A percentile compares a stretch with the other conserved stretches of the same genome.
Conservation (phyloP, 2,113 vertebrate genomes). For the Albula glossodonta region DNA sequence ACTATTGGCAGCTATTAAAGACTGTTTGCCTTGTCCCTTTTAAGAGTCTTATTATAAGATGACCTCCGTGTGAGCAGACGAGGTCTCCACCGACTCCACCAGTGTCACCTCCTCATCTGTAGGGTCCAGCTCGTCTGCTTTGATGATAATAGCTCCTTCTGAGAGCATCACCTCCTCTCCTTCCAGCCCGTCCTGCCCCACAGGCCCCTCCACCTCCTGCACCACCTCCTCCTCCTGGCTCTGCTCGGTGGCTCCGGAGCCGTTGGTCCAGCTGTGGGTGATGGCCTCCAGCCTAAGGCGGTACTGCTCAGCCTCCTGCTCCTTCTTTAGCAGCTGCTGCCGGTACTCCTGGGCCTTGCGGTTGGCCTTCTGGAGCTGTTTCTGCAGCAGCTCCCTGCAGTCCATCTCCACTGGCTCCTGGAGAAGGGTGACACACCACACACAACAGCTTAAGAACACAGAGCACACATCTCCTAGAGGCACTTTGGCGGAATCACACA, state of each 20-base stretch:
- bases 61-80: conserved; percentile 25
- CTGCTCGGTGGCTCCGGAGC: conserved; percentile 7
- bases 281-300: conserved; percentile 70
- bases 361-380: conserved; percentile 70
- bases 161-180: conserved; percentile 41
- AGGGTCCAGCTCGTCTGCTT: conserved; percentile 47
- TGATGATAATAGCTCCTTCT: conserved; percentile 45
- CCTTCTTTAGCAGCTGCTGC: conserved; percentile 69
- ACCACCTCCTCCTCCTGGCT: conserved; percentile 33
- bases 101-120: conserved; percentile 41
- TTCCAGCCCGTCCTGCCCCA: conserved; percentile 30
- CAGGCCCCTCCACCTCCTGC: conserved; percentile 39
- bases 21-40: background rate
- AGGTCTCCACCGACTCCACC: conserved; percentile 39
- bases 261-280: conserved; percentile 46
- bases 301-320: conserved; percentile 71
- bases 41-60: conserved; percentile 19
- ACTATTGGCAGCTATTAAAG: background rate
- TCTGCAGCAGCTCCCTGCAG: conserved; percentile 57
- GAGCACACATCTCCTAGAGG: background rate
- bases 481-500: background rate
- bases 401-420: conserved; percentile 37
- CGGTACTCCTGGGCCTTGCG: conserved; percentile 68
- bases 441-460: background rate
- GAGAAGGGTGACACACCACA: background rate